A percentile compares a stretch with the other conserved stretches of the same genome.
Evolutionary conservation across 2,797 vertebrate species (phyloP).

Genomic region (Enteromius thamalakanensis): DNA sequence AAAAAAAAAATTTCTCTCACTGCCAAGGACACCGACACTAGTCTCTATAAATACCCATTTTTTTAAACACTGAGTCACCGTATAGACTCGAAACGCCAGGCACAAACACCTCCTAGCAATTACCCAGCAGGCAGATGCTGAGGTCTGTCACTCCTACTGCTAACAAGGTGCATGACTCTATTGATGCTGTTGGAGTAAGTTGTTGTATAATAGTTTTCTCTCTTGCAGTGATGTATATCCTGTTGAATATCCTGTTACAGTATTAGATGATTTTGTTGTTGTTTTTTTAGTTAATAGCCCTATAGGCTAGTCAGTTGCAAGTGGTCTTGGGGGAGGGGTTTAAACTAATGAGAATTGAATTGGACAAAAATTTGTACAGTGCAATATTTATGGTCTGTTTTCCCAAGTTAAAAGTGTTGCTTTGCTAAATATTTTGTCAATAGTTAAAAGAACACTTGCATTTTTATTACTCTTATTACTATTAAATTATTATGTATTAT

Average conservation of each 20-base stretch:
- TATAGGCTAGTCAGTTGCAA: not conserved
- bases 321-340: not conserved
- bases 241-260: not conserved
- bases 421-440: not conserved
- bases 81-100: conserved; percentile 5
- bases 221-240: not conserved
- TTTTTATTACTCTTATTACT: not conserved
- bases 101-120: conserved; percentile 1
- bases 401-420: not conserved
- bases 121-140: conserved; percentile 18
- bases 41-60: conserved; percentile 32
- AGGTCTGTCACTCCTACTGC: conserved; percentile 12
- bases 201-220: not conserved
- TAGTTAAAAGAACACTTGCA: not conserved
- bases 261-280: not conserved
- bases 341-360: not conserved
- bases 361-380: not conserved
- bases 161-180: conserved; percentile 26
- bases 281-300: not conserved
- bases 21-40: conserved; percentile 27
- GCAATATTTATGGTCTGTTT: not conserved
- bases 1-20: not conserved
- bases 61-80: conserved; percentile 9
- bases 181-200: not conserved
- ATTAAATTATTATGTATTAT: too few species aligned